These are phyloP conservation scores for Zele albiditarsus DNA, from an alignment of 2,888 invertebrate species.

Conservation along the genomic window DNA sequence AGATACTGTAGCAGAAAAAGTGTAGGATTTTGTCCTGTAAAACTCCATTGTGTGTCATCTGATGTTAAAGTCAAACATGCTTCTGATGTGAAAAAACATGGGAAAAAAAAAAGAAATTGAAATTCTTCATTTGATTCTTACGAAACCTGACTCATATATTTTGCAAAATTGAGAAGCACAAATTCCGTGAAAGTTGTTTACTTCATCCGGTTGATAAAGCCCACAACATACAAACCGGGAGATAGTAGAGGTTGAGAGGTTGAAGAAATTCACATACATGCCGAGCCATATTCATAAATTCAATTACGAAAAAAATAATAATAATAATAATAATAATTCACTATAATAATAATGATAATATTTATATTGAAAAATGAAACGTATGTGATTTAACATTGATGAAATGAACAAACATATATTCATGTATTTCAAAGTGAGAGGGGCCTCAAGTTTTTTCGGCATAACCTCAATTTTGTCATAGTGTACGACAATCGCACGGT, in stretches of 20 bases:
- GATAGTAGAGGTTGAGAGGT: constrained; percentile 33
- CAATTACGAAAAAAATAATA: not conserved
- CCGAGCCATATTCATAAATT: not conserved
- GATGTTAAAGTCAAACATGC: constrained; percentile 54
- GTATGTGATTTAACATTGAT: no score
- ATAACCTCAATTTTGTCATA: no score
- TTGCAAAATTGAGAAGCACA: not conserved
- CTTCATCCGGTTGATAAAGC: constrained; percentile 28
- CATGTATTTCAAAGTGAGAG: no score
- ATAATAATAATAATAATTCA: not conserved
- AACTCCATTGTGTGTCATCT: not conserved
- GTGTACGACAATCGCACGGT: no score
- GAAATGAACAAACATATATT: no score
- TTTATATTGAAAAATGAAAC: no score
- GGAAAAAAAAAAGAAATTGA: not conserved
- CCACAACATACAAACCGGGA: constrained; percentile 17
- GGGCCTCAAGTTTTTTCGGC: no score
- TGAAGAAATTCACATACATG: constrained; percentile 5
- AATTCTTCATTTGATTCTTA: no score
- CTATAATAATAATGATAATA: not conserved
- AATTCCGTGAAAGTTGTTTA: constrained; percentile 20
- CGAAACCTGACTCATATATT: not conserved
- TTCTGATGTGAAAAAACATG: constrained; percentile 29
- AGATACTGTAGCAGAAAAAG: no score
- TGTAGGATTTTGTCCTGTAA: not conserved